Evolutionary conservation across 2,888 invertebrate genomes (phyloP), one percentile per base, ranked within the genome.

Genomic region (Archaeoteleia sp.): DNA sequence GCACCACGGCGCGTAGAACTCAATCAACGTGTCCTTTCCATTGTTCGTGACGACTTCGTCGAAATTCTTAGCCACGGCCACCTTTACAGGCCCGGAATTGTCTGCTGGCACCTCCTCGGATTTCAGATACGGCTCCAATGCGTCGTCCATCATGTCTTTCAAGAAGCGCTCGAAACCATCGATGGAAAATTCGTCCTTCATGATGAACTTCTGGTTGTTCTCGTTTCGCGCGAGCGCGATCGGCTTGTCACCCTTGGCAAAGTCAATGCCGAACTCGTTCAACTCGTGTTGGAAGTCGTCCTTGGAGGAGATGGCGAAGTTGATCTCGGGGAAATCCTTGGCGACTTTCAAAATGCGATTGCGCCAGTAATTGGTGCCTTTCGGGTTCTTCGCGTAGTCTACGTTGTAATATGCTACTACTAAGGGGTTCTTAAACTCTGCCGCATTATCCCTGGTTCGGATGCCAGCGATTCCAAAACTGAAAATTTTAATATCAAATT

Each of bases 1-100:
- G 85, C 97, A 97, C 98, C 98, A 98, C 0, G 98, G 98, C 25
- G 98, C 98, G 86, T 99, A 99, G 88, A 99, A 99, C 87, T 99
- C 98, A 74, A 99, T 90, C 34, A 99, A 89, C 1, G 95, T 95
- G 85, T 99, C 99, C 82, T 96, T 93, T 23, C 89, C 93, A 76
- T 95, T 93, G 83, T 98, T 93, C 1, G 91, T 91, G 0, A 99
- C 96, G 55, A 97, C 88, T 54, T 98, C 95, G 82, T 97, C 94
- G 87, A 98, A 99, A 89, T 98, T 99, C 87, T 96, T 96, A 70
- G 93, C 98, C 5, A 99, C 99, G 1, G 95, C 96, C 29, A 96
- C 91, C 79, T 91, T 94, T 0, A 96, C 95, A 6, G 92, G 91
- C 0, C 92, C 94, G 77, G 91, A 91, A 80, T 96, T 95, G 65